Evolutionary conservation across 2,797 vertebrate species (phyloP).

Genomic region (Antennarius maculatus): DNA sequence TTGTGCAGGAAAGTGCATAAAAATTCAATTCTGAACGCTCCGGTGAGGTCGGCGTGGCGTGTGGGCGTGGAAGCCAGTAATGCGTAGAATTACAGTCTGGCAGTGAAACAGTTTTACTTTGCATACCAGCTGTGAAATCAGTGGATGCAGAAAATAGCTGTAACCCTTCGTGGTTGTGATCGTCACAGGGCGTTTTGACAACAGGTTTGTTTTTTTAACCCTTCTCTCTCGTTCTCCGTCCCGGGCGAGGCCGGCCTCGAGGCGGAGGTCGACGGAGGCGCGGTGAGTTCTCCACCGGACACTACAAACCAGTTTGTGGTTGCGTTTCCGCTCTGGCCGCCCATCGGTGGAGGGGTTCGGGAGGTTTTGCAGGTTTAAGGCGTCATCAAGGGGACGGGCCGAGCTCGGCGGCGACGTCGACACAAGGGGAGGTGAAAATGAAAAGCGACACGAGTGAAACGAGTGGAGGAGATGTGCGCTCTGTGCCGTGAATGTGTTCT

Average conservation of each 20-base stretch:
- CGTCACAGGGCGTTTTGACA: constrained; percentile 47
- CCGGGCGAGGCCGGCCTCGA: constrained; percentile 31
- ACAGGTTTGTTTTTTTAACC: constrained; percentile 31
- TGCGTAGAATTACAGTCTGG: constrained; percentile 47
- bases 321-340: neutral
- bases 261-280: constrained; percentile 13
- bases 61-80: constrained; percentile 45
- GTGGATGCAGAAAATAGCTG: constrained; percentile 59
- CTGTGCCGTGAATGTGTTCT: constrained; percentile 1
- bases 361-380: constrained; percentile 19
- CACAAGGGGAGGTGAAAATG: constrained; percentile 5
- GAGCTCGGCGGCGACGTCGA: neutral
- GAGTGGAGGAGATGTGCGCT: neutral
- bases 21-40: constrained; percentile 12
- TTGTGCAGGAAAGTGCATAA: constrained; percentile 13
- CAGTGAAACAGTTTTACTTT: constrained; percentile 42
- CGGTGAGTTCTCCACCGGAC: constrained; percentile 16
- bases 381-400: constrained; percentile 18
- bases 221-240: constrained; percentile 18
- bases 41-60: constrained; percentile 34
- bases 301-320: constrained; percentile 18
- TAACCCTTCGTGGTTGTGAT: constrained; percentile 39
- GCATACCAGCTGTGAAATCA: constrained; percentile 56
- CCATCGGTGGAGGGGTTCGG: constrained; percentile 25
- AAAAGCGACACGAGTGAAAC: constrained; percentile 4